Percentiles rank a stretch among this genome's conserved stretches.
Conservation (phyloP, 92 coral and sea anemone species). For the Porites cylindrica region DNA sequence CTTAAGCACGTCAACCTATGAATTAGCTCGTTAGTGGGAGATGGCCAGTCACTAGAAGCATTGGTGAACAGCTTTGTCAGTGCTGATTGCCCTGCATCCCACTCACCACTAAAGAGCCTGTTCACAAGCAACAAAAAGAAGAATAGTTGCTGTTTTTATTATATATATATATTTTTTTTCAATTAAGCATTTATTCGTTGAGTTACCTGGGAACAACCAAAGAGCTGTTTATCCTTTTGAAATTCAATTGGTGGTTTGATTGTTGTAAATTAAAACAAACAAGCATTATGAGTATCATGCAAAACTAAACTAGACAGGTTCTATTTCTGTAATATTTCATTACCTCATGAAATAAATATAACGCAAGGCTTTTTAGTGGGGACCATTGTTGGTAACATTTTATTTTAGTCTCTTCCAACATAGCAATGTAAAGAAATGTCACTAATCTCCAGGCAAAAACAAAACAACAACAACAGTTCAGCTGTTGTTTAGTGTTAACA, state of each 20-base stretch:
- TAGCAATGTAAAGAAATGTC: conserved; percentile 42
- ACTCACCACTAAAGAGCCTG: conserved; percentile 15
- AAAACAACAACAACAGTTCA: conserved; percentile 24
- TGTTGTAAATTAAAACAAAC: conserved; percentile 32
- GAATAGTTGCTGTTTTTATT: conserved; percentile 15
- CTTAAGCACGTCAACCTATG: conserved; percentile 10
- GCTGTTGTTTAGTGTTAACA: conserved; percentile 31
- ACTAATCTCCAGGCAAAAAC: conserved; percentile 1
- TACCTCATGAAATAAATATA: conserved; percentile 33
- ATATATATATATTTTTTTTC: neutral
- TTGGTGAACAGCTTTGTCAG: conserved; percentile 21
- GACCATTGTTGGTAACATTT: conserved; percentile 27
- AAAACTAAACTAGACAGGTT: conserved; percentile 22
- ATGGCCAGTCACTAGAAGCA: conserved; percentile 20
- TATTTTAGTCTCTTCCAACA: conserved; percentile 23
- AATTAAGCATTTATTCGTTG: conserved; percentile 28
- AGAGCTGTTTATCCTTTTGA: neutral
- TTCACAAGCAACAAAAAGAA: conserved; percentile 43
- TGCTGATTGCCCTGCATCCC: neutral
- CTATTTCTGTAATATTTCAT: conserved; percentile 3
- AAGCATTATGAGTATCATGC: conserved; percentile 35
- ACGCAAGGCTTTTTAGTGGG: conserved; percentile 36
- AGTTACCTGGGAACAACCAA: conserved; percentile 39
- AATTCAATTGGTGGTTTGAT: neutral
- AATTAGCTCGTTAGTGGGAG: conserved; percentile 17